Evolutionary conservation across 2,888 invertebrate species (phyloP).

Genomic region (Amphipoea oculea): DNA sequence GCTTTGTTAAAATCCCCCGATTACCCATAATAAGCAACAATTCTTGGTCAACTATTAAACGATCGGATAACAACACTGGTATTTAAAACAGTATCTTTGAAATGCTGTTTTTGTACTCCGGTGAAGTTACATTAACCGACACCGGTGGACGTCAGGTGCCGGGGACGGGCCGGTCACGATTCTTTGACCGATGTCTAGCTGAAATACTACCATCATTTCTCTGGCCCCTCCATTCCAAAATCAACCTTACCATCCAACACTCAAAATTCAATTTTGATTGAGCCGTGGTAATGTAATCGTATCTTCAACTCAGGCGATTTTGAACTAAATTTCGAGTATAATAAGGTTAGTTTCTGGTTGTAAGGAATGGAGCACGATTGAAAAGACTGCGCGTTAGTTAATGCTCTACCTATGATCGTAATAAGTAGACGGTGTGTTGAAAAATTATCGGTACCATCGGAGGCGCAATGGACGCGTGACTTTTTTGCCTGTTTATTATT

Average conservation of each 20-base stretch:
- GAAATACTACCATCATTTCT: conserved; percentile 75
- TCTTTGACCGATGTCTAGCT: conserved; percentile 89
- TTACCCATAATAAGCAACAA: conserved; percentile 42
- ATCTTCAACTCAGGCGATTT: conserved; percentile 52
- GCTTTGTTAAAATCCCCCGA: conserved; percentile 15
- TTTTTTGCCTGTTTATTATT: conserved; percentile 89
- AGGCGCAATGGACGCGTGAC: conserved; percentile 89
- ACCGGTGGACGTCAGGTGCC: conserved; percentile 88
- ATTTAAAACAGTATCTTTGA: conserved; percentile 82
- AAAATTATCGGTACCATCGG: conserved; percentile 90
- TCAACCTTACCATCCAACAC: conserved; percentile 46
- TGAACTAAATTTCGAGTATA: conserved; percentile 6
- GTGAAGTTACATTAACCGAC: conserved; percentile 84
- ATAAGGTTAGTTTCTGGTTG: conserved; percentile 67
- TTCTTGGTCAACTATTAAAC: conserved; percentile 52
- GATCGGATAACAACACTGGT: conserved; percentile 63
- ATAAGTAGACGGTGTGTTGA: conserved; percentile 91
- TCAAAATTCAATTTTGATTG: conserved; percentile 62
- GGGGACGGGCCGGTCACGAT: conserved; percentile 89
- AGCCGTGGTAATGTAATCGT: conserved; percentile 42
- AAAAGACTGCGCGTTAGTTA: conserved; percentile 85
- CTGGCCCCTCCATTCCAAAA: conserved; percentile 59
- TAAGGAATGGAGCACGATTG: conserved; percentile 66
- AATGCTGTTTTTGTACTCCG: conserved; percentile 79
- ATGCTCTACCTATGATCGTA: conserved; percentile 89